Conservation (phyloP, 2,888 invertebrate species). For the Crioceris asparagi region DNA sequence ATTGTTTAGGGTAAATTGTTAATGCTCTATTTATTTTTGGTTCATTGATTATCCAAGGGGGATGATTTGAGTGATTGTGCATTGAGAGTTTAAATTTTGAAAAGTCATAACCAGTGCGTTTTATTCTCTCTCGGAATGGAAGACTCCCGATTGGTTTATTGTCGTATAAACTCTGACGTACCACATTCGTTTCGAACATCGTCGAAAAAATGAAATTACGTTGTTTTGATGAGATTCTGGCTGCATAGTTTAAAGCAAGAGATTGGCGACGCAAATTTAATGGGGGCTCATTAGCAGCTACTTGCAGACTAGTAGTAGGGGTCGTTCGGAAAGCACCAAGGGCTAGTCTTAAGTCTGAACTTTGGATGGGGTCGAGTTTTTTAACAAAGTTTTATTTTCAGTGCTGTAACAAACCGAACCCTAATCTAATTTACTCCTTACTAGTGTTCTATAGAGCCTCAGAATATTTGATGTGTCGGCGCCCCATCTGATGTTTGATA, state of each 20-base stretch:
- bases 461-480: conserved; percentile 1
- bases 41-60: neutral
- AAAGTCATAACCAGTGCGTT: neutral
- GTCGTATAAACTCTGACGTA: neutral
- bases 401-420: conserved; percentile 1
- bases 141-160: neutral
- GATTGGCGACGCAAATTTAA: conserved; percentile 1
- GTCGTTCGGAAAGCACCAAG: conserved; percentile 3
- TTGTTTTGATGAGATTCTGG: conserved; percentile 1
- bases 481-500: conserved; percentile 3
- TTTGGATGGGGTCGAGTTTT: conserved; percentile 4
- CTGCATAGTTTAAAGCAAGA: conserved; percentile 1
- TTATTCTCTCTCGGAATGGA: neutral
- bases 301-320: conserved; percentile 2
- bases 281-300: conserved; percentile 3
- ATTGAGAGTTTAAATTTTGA: neutral
- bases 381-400: conserved; percentile 4
- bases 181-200: neutral
- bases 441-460: neutral
- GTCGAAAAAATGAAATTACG: conserved; percentile 2
- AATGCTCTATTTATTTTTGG: neutral
- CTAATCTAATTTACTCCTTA: conserved; percentile 4
- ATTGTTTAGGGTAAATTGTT: neutral
- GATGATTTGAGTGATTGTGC: neutral
- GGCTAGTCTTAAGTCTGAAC: conserved; percentile 2